Base-by-base conservation (phyloP, 2,797 vertebrate genomes). In the Anniella stebbinsi region DNA sequence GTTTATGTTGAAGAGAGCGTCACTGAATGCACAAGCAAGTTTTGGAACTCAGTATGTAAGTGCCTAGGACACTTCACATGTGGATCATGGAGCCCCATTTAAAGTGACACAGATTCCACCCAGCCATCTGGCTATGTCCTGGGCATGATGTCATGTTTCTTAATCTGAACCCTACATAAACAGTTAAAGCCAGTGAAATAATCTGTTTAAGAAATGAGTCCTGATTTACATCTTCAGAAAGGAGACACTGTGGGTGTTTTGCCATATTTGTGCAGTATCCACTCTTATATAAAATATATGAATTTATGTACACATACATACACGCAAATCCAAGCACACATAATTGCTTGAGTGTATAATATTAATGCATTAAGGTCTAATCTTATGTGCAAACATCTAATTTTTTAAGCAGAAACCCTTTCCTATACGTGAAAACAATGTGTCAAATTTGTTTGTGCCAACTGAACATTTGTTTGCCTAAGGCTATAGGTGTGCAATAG, bases 11-110 rank as follows among this genome's bases (percentile, higher is more conserved):
- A 63, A 76, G 38, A 69, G 8, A 38, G 45, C 33, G 63, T 67
- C 18, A 36, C 23, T 72, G 8, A 0, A 18, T 78, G 82, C 17
- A 85, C 4, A 17, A 70, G 33, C 63, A 80, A 38, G 54, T 66
- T 54, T 0, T 60, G 70, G 18, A 76, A 72, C 36, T 51, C 30
- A 38, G 13, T 38, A 45, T 69, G 0, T 0, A 25, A 48, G 51
- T n/a, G 18, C 2, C 72, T 2, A 0, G 73, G 28, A 54, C 1
- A 0, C 67, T 83, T 70, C 41, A 7, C 0, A 4, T 77, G 41
- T 0, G 0, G 21, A 80, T 88, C 28, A 0, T 0, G 63, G 63
- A 45, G 78, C 21, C 36, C 57, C 0, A 0, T 66, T 87, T 17
- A 69, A 60, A 84, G 1, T 86, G 28, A 66, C 5, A 0, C 1